Conservation (phyloP, 2,113 vertebrate species). For the Lepisosteus oculatus region DNA sequence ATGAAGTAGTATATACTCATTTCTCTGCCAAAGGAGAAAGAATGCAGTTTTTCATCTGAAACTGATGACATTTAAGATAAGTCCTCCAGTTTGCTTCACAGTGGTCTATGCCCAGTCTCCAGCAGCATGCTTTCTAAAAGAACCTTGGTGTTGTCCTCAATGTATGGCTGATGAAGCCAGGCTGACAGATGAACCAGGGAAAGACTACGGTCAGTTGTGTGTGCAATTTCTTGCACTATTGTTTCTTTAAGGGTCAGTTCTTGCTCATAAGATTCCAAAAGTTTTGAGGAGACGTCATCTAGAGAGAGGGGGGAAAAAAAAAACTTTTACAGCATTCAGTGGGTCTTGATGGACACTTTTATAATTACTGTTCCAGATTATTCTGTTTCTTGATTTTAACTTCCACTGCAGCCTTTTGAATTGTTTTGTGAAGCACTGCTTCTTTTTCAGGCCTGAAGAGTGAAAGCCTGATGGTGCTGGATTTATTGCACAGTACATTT, state of each 20-base stretch:
- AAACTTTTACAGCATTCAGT: background rate
- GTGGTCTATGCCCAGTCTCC: constrained; percentile 80
- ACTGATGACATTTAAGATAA: background rate
- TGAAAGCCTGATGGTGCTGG: background rate
- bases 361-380: too few relatives aligned
- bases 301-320: constrained; percentile 32
- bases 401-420: too few relatives aligned
- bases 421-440: background rate
- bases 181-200: constrained; percentile 80
- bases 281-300: constrained; percentile 67
- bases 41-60: background rate
- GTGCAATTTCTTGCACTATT: constrained; percentile 76
- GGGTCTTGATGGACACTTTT: background rate
- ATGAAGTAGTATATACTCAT: too few relatives aligned
- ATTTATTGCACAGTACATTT: too few relatives aligned
- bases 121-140: constrained; percentile 82
- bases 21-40: too few relatives aligned
- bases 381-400: too few relatives aligned
- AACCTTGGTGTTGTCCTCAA: constrained; percentile 62
- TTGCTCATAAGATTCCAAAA: constrained; percentile 69
- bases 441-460: background rate
- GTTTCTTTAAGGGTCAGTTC: constrained; percentile 78
- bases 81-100: constrained; percentile 48
- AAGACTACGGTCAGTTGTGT: constrained; percentile 67
- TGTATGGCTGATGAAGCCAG: constrained; percentile 89